These are phyloP conservation scores for Morelia viridis DNA, from an alignment of 2,797 vertebrate species.

Conservation along the genomic window DNA sequence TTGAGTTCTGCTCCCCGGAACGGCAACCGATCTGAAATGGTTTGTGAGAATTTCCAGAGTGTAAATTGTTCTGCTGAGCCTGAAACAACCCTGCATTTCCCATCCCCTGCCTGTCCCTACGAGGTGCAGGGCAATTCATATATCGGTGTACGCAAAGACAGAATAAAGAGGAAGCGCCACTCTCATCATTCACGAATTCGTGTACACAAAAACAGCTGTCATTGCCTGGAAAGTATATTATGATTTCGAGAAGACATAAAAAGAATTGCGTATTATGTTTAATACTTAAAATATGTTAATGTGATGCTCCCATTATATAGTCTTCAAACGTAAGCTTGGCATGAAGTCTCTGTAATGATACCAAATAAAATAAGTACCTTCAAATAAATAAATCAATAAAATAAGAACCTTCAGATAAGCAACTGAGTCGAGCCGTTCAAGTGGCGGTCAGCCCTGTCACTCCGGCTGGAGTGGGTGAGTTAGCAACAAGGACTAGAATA, in stretches of 20 bases:
- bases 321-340: conserved; percentile 60
- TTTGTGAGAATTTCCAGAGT: neutral
- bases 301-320: conserved; percentile 43
- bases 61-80: neutral
- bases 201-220: conserved; percentile 42
- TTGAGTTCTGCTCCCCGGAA: neutral
- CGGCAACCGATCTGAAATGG: neutral
- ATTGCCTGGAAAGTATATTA: conserved; percentile 45
- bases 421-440: conserved; percentile 55
- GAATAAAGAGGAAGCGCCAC: neutral
- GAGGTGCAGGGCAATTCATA: conserved; percentile 16
- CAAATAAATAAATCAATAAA: conserved; percentile 16
- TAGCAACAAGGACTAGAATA: conserved; percentile 30
- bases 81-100: neutral
- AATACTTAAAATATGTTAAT: conserved; percentile 69
- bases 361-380: conserved; percentile 58
- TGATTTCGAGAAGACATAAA: conserved; percentile 59
- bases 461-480: conserved; percentile 31
- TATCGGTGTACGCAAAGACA: neutral
- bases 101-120: neutral
- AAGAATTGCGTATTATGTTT: conserved; percentile 61
- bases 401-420: conserved; percentile 65
- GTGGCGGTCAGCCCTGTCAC: conserved; percentile 53
- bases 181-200: neutral
- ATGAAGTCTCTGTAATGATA: conserved; percentile 62